Percentiles rank a stretch among this genome's conserved stretches.
These are phyloP conservation scores for Holotrichia oblita DNA, from an alignment of 1,140 invertebrate species.

Conservation along the genomic window DNA sequence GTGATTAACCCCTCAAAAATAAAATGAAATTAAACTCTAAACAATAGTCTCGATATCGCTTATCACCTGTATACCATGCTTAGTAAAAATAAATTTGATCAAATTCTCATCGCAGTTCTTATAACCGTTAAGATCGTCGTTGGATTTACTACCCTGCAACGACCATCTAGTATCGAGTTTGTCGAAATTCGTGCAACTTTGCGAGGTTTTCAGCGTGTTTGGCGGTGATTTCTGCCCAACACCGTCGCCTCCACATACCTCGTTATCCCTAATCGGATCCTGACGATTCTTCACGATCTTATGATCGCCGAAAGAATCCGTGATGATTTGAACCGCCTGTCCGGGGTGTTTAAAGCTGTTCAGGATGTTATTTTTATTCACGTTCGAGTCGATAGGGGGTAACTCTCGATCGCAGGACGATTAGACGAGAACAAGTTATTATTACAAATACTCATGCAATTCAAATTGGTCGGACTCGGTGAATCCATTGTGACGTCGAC, in stretches of 20 bases:
- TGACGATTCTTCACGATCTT: constrained; percentile 52
- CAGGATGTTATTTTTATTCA: constrained; percentile 54
- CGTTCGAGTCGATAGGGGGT: constrained; percentile 49
- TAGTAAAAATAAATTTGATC: constrained; percentile 75
- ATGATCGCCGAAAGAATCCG: constrained; percentile 61
- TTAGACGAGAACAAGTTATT: constrained; percentile 57
- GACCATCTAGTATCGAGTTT: constrained; percentile 43
- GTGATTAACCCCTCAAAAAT: no score
- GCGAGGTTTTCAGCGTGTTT: constrained; percentile 55
- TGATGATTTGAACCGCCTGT: constrained; percentile 66
- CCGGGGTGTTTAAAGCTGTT: constrained; percentile 62
- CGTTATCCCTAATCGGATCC: constrained; percentile 50
- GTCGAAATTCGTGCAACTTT: constrained; percentile 58
- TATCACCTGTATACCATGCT: constrained; percentile 79
- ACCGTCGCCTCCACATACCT: constrained; percentile 56
- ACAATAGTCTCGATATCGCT: constrained; percentile 79
- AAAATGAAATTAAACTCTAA: constrained; percentile 59
- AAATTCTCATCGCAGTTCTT: constrained; percentile 71
- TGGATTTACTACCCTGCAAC: constrained; percentile 54
- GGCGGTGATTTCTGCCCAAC: constrained; percentile 42
- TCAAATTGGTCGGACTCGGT: constrained; percentile 62
- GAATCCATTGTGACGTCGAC: constrained; percentile 66
- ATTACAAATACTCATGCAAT: constrained; percentile 63
- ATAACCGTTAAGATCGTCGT: constrained; percentile 56
- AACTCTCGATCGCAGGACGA: constrained; percentile 39